phyloP scores from a whole-genome alignment of 2,113 vertebrate species.

The Romanogobio albipinnatus region DNA sequence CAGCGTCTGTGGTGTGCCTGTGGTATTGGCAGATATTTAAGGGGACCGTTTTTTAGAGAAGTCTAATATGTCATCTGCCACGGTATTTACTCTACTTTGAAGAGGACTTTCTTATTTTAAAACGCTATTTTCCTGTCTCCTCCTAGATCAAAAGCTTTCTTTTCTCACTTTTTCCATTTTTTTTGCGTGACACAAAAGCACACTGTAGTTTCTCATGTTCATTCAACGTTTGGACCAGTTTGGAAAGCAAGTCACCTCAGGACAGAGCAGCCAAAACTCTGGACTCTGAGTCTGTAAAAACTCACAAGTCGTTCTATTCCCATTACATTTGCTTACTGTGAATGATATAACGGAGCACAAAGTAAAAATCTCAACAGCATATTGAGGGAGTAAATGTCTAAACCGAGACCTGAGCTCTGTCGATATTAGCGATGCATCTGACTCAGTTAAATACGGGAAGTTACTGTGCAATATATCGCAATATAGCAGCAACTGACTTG shows the following conservation, averaged over 20 bases:
- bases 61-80: conserved; percentile 9
- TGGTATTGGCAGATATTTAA: conserved; percentile 9
- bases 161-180: conserved; percentile 26
- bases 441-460: conserved; percentile 55
- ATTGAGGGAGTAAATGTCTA: not conserved
- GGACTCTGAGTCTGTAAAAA: too few species aligned
- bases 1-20: conserved; percentile 12
- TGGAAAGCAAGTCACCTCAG: conserved; percentile 13
- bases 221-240: not conserved
- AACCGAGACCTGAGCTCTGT: not conserved
- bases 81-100: not conserved
- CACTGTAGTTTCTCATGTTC: not conserved
- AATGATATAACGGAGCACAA: not conserved
- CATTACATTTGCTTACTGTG: not conserved
- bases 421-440: conserved; percentile 31
- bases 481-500: conserved; percentile 36
- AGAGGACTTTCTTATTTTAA: not conserved
- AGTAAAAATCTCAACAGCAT: not conserved
- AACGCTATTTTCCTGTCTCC: conserved; percentile 6
- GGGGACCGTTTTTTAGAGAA: not conserved
- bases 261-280: not conserved
- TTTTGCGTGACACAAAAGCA: not conserved
- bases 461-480: conserved; percentile 40
- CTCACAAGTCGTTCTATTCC: not conserved
- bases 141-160: not conserved